Evolutionary conservation across 1,140 invertebrate species (phyloP), one percentile per base, ranked within the genome.

Genomic region (Bactericera cockerelli): DNA sequence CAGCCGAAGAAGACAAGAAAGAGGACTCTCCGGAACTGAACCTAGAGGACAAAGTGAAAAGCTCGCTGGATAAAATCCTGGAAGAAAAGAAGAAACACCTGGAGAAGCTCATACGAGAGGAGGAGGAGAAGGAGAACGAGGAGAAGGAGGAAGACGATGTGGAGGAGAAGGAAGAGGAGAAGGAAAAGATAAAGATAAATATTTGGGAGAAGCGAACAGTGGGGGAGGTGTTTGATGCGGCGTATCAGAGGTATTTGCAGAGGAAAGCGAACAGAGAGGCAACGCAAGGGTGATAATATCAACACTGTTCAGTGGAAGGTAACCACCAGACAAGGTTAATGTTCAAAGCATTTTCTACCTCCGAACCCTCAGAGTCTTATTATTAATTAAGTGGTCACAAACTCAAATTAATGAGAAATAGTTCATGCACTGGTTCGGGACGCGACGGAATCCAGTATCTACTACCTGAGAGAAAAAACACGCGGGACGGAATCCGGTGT

Each of bases 161-260:
- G 64, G 56, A 64, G 61, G 59, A 59, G 56, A 59, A 69, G 55
- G 64, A 62, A 39, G 61, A 63, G 1, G 26, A 62, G 21, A 26
- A 61, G 25, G 59, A 63, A 55, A 63, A 62, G 63, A 10, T 62
- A 33, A 57, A 38, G 68, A 70, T 62, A 62, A 66, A 55, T 77
- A 84, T 90, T 64, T 91, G 85, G 86, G 80, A 81, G 66, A 93
- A 93, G 67, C 77, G 88, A 67, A 93, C 88, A 55, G 79, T 91
- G 14, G 89, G 86, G 1, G 75, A 79, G 55, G 74, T 81, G n/a
- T 87, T 87, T 72, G 81, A 86, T 59, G 81, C 80, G 56, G 89
- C 89, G n/a, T 67, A 86, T 24, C 75, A 83, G 63, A 77, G 87
- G 66, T 93, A 91, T 74, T 83, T 86, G 66, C 76, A 81, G 65